Evolutionary conservation across 2,888 invertebrate genomes (phyloP), one percentile per base, ranked within the genome.

Genomic region (Lasioglossum malachurum): DNA sequence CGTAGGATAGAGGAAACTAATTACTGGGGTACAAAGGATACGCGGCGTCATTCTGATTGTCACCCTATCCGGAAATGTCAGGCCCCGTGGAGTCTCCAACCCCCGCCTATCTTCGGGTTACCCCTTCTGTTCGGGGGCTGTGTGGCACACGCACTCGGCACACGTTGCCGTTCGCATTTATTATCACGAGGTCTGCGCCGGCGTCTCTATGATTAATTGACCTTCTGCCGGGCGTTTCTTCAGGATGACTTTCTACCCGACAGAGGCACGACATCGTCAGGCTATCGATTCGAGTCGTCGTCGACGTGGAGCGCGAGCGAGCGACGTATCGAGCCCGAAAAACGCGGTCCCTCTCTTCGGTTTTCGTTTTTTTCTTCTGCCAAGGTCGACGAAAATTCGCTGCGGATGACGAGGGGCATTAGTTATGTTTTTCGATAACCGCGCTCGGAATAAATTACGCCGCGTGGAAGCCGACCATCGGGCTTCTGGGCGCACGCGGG

Each of bases 41-140:
- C 88, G 90, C 90, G 88, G 60, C 90, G 89, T 92, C 92, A 92
- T 90, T 92, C 84, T 88, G 89, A 91, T 91, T 92, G 89, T 91
- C 91, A 91, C 80, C 86, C 88, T 80, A 87, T 89, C 87, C 90
- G 91, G 87, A 91, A 91, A 88, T 82, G 87, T 91, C 87, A 83
- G 82, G 79, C 77, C 75, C 69, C 31, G 27, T 31, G 3, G 31
- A 64, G 35, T 38, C 69, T 38, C 57, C 57, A 27, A n/a, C 35
- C 35, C 38, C 38, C 35, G 35, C 69, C 69, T 38, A 23, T 38
- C 38, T 38, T 69, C 64, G 31, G 14, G 31, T 16, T 31, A 64
- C 31, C 64, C 31, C 64, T 35, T 4, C 67, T 8, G 31, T 27
- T 67, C 41, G 12, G n/a, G 41, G 41, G 67, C 57, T 78, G 31